phyloP scores from a whole-genome alignment of 2,113 vertebrate species.

The Thalassarche chlororhynchos region DNA sequence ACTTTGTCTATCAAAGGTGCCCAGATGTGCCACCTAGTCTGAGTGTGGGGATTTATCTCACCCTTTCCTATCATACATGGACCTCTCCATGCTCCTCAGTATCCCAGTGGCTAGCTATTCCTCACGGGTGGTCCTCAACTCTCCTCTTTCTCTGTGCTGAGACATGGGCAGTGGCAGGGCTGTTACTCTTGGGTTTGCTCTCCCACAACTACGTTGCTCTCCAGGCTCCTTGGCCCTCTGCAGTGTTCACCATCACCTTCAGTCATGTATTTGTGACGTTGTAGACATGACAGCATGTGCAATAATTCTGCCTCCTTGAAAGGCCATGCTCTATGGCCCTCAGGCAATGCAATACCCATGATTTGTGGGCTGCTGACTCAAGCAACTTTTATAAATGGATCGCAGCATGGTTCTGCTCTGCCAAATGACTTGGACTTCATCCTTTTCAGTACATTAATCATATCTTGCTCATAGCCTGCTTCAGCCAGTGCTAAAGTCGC shows the following conservation, averaged over 20 bases:
- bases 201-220: fast-evolving
- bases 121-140: not conserved
- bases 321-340: not conserved
- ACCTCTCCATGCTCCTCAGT: not conserved
- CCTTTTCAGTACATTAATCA: not conserved
- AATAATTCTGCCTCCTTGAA: not conserved
- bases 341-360: not conserved
- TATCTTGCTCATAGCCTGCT: not conserved
- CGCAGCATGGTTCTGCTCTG: not conserved
- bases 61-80: not conserved
- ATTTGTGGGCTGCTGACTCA: conserved; percentile 6
- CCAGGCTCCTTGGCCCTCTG: not conserved
- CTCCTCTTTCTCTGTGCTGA: not conserved
- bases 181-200: not conserved
- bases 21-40: not conserved
- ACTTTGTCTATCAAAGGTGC: not conserved
- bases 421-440: not conserved
- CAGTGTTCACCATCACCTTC: not conserved
- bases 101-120: not conserved
- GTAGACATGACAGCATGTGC: not conserved
- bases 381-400: not conserved
- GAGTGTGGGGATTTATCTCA: not conserved
- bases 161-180: not conserved
- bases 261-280: not conserved
- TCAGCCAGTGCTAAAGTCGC: not conserved